Conservation (phyloP, 2,888 invertebrate genomes). For the Lycia hirtaria region DNA sequence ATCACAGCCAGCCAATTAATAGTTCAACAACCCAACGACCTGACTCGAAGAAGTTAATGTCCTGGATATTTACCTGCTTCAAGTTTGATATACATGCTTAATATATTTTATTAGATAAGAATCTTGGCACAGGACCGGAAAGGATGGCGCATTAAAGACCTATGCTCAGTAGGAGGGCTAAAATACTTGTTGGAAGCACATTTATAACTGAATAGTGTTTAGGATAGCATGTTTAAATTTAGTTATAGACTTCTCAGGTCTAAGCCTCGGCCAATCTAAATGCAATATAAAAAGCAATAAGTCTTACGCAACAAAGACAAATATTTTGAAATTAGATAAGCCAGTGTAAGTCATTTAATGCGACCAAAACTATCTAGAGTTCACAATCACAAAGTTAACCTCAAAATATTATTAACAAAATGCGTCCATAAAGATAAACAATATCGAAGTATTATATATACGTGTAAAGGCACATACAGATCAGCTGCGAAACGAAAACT, state of each 20-base stretch:
- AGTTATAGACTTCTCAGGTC: too few species aligned
- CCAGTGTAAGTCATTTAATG: background rate
- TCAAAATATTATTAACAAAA: slow-evolving; percentile 21
- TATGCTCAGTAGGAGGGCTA: too few species aligned
- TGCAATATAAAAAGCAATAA: too few species aligned
- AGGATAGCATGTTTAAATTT: too few species aligned
- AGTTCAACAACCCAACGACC: slow-evolving; percentile 36
- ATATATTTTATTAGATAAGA: too few species aligned
- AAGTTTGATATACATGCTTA: slow-evolving; percentile 12
- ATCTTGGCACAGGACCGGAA: too few species aligned
- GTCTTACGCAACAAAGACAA: too few species aligned
- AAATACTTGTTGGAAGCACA: too few species aligned
- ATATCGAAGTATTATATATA: slow-evolving; percentile 15
- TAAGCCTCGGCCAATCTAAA: too few species aligned
- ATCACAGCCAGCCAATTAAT: slow-evolving; percentile 23
- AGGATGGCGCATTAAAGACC: too few species aligned
- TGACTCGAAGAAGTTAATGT: slow-evolving; percentile 7
- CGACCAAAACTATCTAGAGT: background rate
- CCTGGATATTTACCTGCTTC: slow-evolving; percentile 21
- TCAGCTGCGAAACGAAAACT: background rate
- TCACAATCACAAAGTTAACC: slow-evolving; percentile 24
- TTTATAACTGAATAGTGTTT: too few species aligned
- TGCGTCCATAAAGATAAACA: slow-evolving; percentile 23
- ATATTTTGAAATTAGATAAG: background rate
- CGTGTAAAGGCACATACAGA: slow-evolving; percentile 20